Conservation (phyloP, 2,888 invertebrate species). For the Syrista parreyssii region DNA sequence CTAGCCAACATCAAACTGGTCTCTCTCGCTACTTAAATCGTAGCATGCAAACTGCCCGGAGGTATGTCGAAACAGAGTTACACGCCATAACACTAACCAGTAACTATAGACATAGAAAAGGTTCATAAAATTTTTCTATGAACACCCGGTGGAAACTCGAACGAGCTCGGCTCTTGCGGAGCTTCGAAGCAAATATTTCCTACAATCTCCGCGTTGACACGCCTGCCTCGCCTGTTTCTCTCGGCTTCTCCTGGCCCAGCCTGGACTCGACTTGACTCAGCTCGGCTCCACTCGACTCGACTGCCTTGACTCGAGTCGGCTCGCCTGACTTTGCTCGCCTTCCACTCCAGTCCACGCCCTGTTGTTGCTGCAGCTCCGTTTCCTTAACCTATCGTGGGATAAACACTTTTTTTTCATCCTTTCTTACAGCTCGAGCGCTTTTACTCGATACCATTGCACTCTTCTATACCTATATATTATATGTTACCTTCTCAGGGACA, state of each 20-base stretch:
- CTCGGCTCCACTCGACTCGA: background rate
- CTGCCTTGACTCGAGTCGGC: background rate
- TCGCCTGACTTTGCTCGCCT: background rate
- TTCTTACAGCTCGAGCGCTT: background rate
- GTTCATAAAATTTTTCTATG: background rate
- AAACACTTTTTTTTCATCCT: background rate
- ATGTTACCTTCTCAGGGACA: background rate
- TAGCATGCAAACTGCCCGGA: background rate
- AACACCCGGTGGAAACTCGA: constrained; percentile 1
- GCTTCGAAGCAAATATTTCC: background rate
- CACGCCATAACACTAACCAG: background rate
- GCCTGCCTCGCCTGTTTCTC: background rate
- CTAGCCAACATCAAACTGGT: background rate
- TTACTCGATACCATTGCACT: background rate
- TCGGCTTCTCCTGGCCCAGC: background rate
- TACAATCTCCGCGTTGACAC: constrained; percentile 5
- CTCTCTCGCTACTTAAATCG: background rate
- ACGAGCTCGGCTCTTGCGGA: background rate
- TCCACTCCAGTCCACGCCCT: constrained; percentile 1
- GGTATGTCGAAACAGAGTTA: background rate
- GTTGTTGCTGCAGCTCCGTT: constrained; percentile 1
- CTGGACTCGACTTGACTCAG: background rate
- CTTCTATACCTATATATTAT: background rate
- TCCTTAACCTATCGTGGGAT: constrained; percentile 7
- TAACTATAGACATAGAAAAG: background rate